Base-by-base conservation (phyloP, 2,888 invertebrate genomes). In the Meta bourneti region DNA sequence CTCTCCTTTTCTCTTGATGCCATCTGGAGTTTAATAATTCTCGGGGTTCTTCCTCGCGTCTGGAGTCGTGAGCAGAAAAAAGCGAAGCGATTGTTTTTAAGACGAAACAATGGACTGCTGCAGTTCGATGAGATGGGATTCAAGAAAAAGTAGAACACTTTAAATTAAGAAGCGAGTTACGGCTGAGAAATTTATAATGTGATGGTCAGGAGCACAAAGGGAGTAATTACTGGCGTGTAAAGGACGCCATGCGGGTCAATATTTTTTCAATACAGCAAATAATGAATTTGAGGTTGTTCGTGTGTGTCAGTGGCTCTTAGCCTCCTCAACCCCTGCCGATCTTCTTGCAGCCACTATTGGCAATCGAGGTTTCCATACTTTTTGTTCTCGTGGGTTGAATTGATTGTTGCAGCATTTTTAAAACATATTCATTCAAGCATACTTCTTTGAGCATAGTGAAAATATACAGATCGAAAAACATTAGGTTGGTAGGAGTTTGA, bases 21-120 rank as follows among this genome's bases (percentile, higher is more conserved):
- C 88, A 88, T 80, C 88, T 88, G 88, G 88, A 88, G 80, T 81
- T 69, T 69, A 81, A 88, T 52, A 88, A 88, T 88, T 88, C 88
- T 88, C n/a, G 69, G 52, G 51, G 78, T 71, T 75, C 70, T 19
- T 79, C 71, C 51, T 20, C 61, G n/a, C 71, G 61, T 54, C 34
- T 61, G 16, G 11, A 20, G 61, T 75, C 48, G 81, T 74, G 88
- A 52, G 34, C 79, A 81, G 49, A 85, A 85, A 78, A 69, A 69
- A 85, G 11, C 6, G 48, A 16, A 84, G 19, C 7, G 51, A 88
- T 88, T 81, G 75, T 81, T 88, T 87, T 79, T 34, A 34, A 48
- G 51, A 79, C 34, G 61, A 81, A 79, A 88, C 88, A 88, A 88
- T 88, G 75, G 88, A 16, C 13, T 16, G 61, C 34, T 34, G 34